phyloP scores from a whole-genome alignment of 2,113 vertebrate genomes.

The Cinclus cinclus region DNA sequence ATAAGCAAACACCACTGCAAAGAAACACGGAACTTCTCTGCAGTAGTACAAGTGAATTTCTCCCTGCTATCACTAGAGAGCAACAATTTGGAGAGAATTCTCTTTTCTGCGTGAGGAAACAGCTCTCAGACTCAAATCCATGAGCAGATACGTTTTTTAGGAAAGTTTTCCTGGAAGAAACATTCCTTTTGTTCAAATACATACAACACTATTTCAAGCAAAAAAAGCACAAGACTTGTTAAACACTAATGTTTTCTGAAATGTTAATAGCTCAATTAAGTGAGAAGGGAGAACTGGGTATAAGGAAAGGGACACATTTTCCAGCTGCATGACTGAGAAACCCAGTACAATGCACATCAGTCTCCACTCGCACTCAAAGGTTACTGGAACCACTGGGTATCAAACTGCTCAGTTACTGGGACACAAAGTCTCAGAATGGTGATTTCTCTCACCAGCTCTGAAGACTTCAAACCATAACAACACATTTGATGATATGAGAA shows the following conservation, averaged over 20 bases:
- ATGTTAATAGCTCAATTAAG: conserved; percentile 28
- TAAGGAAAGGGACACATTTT: background rate
- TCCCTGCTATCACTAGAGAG: background rate
- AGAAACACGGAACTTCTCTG: background rate
- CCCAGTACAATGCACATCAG: background rate
- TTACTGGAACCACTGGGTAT: background rate
- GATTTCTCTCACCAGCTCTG: background rate
- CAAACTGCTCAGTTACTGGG: background rate
- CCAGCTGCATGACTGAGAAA: background rate
- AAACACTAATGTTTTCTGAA: background rate
- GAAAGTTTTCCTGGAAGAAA: background rate
- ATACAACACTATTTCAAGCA: background rate
- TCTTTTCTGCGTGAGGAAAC: background rate
- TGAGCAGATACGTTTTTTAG: background rate
- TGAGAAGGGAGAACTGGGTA: background rate
- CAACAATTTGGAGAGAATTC: background rate
- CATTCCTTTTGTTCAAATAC: background rate
- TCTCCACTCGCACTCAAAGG: background rate
- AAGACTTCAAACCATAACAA: background rate
- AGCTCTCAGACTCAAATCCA: background rate
- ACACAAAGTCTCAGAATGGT: background rate
- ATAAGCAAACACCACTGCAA: background rate
- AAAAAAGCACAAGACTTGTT: background rate
- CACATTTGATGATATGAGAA: background rate
- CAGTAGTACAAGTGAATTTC: background rate